Base-by-base conservation (phyloP, 1,140 invertebrate genomes). In the Drosophila prosaltans region DNA sequence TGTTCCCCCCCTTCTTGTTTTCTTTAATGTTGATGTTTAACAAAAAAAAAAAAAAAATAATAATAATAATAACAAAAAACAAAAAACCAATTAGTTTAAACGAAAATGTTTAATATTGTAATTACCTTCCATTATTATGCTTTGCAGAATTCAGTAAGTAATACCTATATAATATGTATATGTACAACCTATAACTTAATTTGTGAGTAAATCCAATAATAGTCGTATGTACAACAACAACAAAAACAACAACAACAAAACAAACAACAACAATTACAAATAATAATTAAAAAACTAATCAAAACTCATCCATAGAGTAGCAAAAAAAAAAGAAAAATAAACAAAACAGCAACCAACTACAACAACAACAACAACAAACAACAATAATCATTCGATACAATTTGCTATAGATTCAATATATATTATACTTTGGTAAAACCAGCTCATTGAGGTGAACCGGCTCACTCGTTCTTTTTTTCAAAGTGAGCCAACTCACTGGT, bases 121-220 rank as follows among this genome's bases (percentile, higher is more conserved):
- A 89, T 89, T 89, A 89, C 84, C 84, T 89, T 89, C 78, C 85
- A 89, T 51, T 51, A 83, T 91, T 91, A 91, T 91, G 90, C 90
- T 91, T 91, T 91, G 90, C 90, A 91, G 90, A 91, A 91, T 91
- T 91, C 90, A 91, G 90, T 91, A 91, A 91, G 90, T 91, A 91
- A 91, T 86, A 86, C 77, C 83, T 88, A 89, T 83, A 83, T 80
- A 79, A 83, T 89, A 80, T 82, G 76, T 76, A 80, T 76, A 79
- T 72, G 74, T 81, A 80, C 82, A 89, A 84, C 84, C 78, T 81
- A 16, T 16, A 77, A 84, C 80, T 89, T 51, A 51, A 84, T 89
- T 88, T 89, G 84, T 89, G 84, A 89, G 84, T 89, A 89, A 89
- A 78, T 78, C 74, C 84, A 71, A 85, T 51, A 51, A 51, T 51